These are phyloP conservation scores for Mus caroli DNA, from an alignment of 2,797 vertebrate genomes.

Conservation along the genomic window DNA sequence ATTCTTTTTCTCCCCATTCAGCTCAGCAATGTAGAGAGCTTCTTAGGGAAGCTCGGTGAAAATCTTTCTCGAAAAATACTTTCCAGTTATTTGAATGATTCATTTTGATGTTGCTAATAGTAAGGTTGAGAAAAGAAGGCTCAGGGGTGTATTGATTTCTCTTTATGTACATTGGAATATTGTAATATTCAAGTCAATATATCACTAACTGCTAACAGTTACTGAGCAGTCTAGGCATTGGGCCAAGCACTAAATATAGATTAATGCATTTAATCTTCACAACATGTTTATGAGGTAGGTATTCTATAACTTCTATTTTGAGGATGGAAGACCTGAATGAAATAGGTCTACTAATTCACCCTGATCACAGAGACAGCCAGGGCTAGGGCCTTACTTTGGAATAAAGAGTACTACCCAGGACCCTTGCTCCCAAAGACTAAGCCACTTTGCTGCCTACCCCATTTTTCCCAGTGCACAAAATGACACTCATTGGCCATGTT, in stretches of 20 bases:
- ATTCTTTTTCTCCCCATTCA: neutral
- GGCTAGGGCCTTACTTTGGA: neutral
- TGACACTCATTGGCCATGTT: too few species aligned
- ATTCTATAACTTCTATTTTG: neutral
- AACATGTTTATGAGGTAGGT: neutral
- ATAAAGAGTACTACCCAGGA: fast-evolving
- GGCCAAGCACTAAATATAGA: neutral
- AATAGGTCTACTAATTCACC: neutral
- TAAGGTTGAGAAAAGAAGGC: neutral
- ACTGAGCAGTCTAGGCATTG: neutral
- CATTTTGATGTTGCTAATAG: neutral
- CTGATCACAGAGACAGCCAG: too few species aligned
- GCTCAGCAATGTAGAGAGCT: neutral
- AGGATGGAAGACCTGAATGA: neutral
- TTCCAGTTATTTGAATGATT: constrained; percentile 33
- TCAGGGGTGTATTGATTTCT: neutral
- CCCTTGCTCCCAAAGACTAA: neutral
- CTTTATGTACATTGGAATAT: neutral
- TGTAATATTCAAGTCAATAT: neutral
- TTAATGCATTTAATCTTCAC: neutral
- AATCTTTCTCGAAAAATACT: neutral
- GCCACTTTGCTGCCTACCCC: fast-evolving
- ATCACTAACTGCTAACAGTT: neutral
- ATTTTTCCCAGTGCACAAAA: neutral
- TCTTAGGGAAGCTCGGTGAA: neutral